Evolutionary conservation across 2,888 invertebrate species (phyloP), one percentile per base, ranked within the genome.

Genomic region (Osedax frankpressi): DNA sequence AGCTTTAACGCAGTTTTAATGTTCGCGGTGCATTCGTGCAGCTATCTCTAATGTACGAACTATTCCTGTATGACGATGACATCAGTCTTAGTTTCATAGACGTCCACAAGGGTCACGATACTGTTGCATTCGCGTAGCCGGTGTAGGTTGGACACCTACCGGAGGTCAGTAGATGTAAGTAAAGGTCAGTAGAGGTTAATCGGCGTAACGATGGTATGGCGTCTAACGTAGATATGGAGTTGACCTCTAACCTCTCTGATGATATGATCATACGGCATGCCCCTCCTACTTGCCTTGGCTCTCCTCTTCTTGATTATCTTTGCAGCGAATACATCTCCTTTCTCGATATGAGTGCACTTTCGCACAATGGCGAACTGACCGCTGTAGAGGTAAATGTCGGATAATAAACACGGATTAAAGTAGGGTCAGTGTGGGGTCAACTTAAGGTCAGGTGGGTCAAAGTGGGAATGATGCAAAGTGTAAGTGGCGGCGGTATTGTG

Each of bases 311-410:
- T 85, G 81, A 89, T 88, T 81, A 88, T 88, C 82, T 89, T 89
- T 74, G 88, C 89, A 30, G 89, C 89, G 81, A 86, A 89, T 76
- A 87, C 85, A 63, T 83, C 81, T 14, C 87, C 86, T 2, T 87
- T 87, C 75, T 84, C 83, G 76, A 85, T 84, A 77, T 88, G 86
- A 73, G 85, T 81, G 76, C 88, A 88, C 80, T 87, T 86, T 79
- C 87, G 85, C 44, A 89, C 89, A 71, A 88, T 86, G 3, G 89
- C 89, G 83, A 88, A 89, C 82, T 89, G 88, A 70, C 89, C 89
- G 82, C 89, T 89, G 80, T 6, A 19, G 44, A 44, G 19, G 44
- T 44, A 44, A 19, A 44, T 44, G n/a, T n/a, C n/a, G n/a, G n/a
- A n/a, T n/a, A n/a, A n/a, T n/a, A n/a, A n/a, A n/a, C 44, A 44